A percentile compares a stretch with the other conserved stretches of the same genome.
Evolutionary conservation across 2,888 invertebrate species (phyloP).

Genomic region (Leucoptera coffeella): DNA sequence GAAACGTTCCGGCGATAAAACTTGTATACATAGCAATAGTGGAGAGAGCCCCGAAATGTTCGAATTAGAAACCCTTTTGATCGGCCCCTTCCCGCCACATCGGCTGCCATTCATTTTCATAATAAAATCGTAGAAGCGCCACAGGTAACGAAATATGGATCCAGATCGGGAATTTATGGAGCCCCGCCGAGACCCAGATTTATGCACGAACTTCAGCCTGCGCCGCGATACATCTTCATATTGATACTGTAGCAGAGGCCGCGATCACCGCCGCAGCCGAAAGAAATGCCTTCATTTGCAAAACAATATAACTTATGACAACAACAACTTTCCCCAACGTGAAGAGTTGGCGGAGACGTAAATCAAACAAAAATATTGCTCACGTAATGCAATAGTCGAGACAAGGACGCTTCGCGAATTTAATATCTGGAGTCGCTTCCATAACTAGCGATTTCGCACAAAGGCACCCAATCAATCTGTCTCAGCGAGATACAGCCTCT

Average conservation of each 20-base stretch:
- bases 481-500: constrained; percentile 48
- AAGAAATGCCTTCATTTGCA: no score
- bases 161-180: constrained; percentile 41
- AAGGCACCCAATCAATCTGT: constrained; percentile 50
- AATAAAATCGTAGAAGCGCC: constrained; percentile 52
- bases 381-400: no score
- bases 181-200: constrained; percentile 23
- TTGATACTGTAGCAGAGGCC: constrained; percentile 4
- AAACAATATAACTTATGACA: no score
- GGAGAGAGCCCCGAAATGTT: constrained; percentile 26
- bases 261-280: no score
- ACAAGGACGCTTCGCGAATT: no score
- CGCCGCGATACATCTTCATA: constrained; percentile 9
- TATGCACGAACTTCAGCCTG: constrained; percentile 30
- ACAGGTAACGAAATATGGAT: constrained; percentile 52
- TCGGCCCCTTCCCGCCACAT: constrained; percentile 16
- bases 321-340: no score
- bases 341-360: no score
- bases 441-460: constrained; percentile 19
- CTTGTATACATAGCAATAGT: constrained; percentile 9
- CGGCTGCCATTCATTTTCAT: constrained; percentile 50
- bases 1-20: constrained; percentile 51
- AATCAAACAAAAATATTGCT: no score
- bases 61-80: constrained; percentile 52
- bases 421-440: constrained; percentile 15